phyloP scores from a whole-genome alignment of 2,797 vertebrate species.

The Alfaro cultratus region DNA sequence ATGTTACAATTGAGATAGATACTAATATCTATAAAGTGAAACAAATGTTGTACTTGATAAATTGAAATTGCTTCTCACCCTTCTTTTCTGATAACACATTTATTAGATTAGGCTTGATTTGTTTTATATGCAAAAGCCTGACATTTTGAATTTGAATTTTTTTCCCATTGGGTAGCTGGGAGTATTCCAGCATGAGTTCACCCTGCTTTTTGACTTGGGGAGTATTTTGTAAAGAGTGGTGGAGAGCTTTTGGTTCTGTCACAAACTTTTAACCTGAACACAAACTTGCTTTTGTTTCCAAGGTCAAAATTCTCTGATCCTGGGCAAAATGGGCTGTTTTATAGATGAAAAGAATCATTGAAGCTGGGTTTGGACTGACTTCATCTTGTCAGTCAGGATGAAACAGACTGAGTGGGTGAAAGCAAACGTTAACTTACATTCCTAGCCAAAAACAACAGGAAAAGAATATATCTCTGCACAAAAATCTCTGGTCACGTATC shows the following conservation, averaged over 20 bases:
- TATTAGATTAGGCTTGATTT: constrained; percentile 78
- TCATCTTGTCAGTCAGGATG: constrained; percentile 41
- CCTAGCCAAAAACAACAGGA: background rate
- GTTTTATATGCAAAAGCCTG: constrained; percentile 76
- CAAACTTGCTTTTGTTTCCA: constrained; percentile 66
- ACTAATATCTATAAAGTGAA: constrained; percentile 63
- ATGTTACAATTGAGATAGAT: constrained; percentile 46
- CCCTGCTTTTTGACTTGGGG: constrained; percentile 67
- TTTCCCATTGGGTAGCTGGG: constrained; percentile 63
- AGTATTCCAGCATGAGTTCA: constrained; percentile 73
- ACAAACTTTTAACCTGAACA: constrained; percentile 67
- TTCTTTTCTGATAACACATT: constrained; percentile 71
- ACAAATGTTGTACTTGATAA: constrained; percentile 59
- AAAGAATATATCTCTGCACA: constrained; percentile 3
- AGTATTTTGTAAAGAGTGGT: constrained; percentile 50
- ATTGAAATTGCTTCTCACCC: constrained; percentile 77
- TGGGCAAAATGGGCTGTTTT: constrained; percentile 44
- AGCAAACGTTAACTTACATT: constrained; percentile 38
- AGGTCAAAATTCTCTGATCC: constrained; percentile 68
- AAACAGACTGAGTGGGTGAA: constrained; percentile 29
- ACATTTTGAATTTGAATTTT: constrained; percentile 74
- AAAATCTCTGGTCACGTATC: constrained; percentile 27
- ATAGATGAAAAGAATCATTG: constrained; percentile 50
- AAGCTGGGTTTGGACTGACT: constrained; percentile 39
- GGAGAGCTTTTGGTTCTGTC: constrained; percentile 38